phyloP scores from a whole-genome alignment of 1,140 invertebrate genomes.

The Zaprionus camerounensis region DNA sequence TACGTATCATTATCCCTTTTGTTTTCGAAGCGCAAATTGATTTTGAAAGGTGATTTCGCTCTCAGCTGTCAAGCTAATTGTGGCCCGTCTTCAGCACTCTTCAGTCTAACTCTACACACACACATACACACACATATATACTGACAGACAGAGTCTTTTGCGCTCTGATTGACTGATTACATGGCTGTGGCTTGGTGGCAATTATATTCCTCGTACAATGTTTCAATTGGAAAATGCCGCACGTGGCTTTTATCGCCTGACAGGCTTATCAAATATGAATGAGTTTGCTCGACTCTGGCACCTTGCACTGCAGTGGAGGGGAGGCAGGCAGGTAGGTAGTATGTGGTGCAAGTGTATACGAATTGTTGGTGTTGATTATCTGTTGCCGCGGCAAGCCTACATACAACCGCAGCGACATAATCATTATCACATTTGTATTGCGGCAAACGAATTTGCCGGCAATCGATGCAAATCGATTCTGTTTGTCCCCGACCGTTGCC shows the following conservation, averaged over 20 bases:
- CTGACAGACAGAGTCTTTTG: neutral
- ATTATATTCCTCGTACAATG: constrained; percentile 26
- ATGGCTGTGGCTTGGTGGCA: constrained; percentile 6
- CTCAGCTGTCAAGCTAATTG: constrained; percentile 44
- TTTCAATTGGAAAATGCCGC: constrained; percentile 28
- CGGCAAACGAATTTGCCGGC: constrained; percentile 24
- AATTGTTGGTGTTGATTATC: constrained; percentile 28
- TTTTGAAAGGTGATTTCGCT: constrained; percentile 52
- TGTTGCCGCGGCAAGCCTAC: constrained; percentile 1
- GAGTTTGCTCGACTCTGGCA: constrained; percentile 10
- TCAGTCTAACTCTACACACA: constrained; percentile 18
- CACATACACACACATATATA: constrained; percentile 11
- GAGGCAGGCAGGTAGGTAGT: neutral
- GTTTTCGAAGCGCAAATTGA: constrained; percentile 60
- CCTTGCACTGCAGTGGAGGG: neutral
- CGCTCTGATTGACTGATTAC: constrained; percentile 34
- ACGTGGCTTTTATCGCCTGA: constrained; percentile 23
- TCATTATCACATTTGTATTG: constrained; percentile 51
- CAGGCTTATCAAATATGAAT: constrained; percentile 58
- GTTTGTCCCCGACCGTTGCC: constrained; percentile 46
- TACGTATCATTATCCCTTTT: constrained; percentile 68
- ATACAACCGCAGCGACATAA: constrained; percentile 18
- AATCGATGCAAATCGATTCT: constrained; percentile 57
- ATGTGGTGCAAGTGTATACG: neutral
- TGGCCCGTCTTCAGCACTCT: constrained; percentile 4